These are phyloP conservation scores for Lanius collurio DNA, from an alignment of 2,113 vertebrate genomes.

Conservation along the genomic window DNA sequence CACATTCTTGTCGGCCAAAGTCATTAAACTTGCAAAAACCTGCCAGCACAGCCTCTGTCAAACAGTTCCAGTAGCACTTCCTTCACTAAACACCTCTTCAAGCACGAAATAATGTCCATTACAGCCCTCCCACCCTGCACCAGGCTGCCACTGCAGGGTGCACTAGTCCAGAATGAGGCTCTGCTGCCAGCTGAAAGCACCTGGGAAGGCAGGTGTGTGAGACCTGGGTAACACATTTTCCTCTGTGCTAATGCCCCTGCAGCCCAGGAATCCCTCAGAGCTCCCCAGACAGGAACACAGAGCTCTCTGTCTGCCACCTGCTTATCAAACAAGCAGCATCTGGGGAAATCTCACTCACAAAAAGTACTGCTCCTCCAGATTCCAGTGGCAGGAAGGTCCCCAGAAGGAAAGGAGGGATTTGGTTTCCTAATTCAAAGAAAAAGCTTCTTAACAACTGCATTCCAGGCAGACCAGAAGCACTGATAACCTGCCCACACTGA, in stretches of 20 bases:
- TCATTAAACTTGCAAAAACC: not conserved
- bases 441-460: not conserved
- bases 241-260: not conserved
- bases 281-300: not conserved
- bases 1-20: not conserved
- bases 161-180: too few species aligned
- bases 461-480: not conserved
- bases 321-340: not conserved
- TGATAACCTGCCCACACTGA: not conserved
- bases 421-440: not conserved
- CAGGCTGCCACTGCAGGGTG: not conserved
- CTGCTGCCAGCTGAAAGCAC: not conserved
- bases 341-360: not conserved
- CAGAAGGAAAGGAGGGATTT: not conserved
- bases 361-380: not conserved
- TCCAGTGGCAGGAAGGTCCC: not conserved
- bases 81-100: not conserved
- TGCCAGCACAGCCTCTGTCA: not conserved
- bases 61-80: not conserved
- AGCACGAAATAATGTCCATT: not conserved
- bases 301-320: not conserved
- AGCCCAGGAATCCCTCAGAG: not conserved
- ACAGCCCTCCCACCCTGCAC: not conserved
- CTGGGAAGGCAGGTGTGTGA: not conserved
- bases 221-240: accelerated